Base-by-base conservation (phyloP, 2,797 vertebrate species). In the Triplophysa bombifrons region DNA sequence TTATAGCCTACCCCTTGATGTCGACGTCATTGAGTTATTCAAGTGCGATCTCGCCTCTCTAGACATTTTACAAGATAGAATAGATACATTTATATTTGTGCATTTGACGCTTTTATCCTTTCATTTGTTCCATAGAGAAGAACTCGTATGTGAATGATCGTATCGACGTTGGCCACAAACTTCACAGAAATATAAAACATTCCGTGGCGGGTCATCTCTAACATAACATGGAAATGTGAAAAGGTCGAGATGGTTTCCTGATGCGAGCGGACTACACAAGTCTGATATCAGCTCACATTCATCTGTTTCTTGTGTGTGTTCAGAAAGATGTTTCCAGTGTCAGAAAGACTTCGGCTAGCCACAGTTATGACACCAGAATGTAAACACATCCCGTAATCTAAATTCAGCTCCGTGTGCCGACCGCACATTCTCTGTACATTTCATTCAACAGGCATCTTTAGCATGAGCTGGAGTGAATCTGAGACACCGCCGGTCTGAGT, bases 261-360 rank as follows among this genome's bases (percentile, higher is more conserved):
- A 51, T 16, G 48, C 5, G 3, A 17, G 50, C 3, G 50, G 50
- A 51, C 50, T 16, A 51, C 50, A 51, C 50, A 51, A 48, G 60
- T 74, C 58, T 78, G 80, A 22, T 34, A 65, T 86, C 25, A 38
- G 17, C 56, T 56, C 66, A 22, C 66, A 48, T 63, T 63, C 27
- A 86, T 89, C 81, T 50, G 74, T 81, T 82, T 84, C 78, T 78
- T 80, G 82, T 81, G 66, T 78, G 85, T 55, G 73, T 83, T 86
- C 88, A 91, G 86, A 85, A 90, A 90, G 78, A 78, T 90, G 84
- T 89, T 84, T 89, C 89, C 71, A 69, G 80, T 50, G 76, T 78
- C 89, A 90, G 88, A 68, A 11, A 41, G 81, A 51, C 19, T 85
- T 89, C 25, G 89, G 91, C 70, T 80, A 79, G 88, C 90, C 89